Percentiles rank a stretch among this genome's conserved stretches.
Evolutionary conservation across 2,797 vertebrate species (phyloP).

Genomic region (Euthynnus affinis): DNA sequence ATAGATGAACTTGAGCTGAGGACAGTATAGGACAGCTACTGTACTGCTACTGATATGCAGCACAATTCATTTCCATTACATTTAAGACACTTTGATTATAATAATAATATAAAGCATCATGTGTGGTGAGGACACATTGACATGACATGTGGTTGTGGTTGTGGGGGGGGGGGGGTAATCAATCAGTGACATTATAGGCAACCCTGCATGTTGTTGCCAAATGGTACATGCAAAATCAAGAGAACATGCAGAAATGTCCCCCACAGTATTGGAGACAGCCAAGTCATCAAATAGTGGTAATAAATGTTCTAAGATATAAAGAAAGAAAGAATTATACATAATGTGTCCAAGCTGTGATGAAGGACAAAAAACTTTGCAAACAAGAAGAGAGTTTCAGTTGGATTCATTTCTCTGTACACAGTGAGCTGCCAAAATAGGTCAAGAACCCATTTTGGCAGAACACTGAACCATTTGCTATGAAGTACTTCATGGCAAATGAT

Average conservation of each 20-base stretch:
- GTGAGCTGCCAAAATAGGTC: constrained; percentile 53
- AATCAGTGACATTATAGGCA: background rate
- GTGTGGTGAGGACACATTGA: background rate
- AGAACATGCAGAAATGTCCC: background rate
- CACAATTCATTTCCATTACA: constrained; percentile 27
- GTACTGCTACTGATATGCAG: constrained; percentile 4
- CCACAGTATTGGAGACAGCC: background rate
- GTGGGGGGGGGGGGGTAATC: too few species aligned
- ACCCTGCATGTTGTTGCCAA: background rate
- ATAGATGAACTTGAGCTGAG: constrained; percentile 47
- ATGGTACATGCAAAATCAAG: background rate
- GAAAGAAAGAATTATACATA: constrained; percentile 15
- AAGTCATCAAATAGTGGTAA: background rate
- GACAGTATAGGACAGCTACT: constrained; percentile 27
- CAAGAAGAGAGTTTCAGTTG: constrained; percentile 28
- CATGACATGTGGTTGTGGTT: background rate
- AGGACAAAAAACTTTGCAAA: constrained; percentile 28
- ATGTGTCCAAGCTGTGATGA: constrained; percentile 30
- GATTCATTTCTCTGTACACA: constrained; percentile 48
- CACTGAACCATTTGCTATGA: constrained; percentile 47
- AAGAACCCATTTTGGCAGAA: constrained; percentile 47
- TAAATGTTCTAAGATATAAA: background rate
- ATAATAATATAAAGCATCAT: constrained; percentile 11
- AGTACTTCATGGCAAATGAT: constrained; percentile 30
- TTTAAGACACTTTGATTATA: constrained; percentile 9